Percentiles rank a stretch among this genome's conserved stretches.
Evolutionary conservation across 2,797 vertebrate species (phyloP).

Genomic region (Glossophaga mutica): DNA sequence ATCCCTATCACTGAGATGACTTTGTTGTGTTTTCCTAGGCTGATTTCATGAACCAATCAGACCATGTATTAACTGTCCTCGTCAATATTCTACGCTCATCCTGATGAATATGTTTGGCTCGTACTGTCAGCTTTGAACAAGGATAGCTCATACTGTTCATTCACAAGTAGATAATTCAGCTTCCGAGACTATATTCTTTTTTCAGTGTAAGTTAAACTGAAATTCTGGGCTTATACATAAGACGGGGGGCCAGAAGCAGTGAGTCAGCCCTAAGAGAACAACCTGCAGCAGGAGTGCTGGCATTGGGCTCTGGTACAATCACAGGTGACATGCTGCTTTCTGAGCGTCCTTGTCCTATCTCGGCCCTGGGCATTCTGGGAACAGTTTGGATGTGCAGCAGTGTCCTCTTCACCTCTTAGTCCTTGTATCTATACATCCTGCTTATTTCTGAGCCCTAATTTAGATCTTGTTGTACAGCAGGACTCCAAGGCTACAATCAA

Average conservation of each 20-base stretch:
- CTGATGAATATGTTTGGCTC: background rate
- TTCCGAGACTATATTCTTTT: background rate
- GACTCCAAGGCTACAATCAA: background rate
- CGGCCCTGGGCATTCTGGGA: background rate
- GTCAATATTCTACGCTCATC: background rate
- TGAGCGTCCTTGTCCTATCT: background rate
- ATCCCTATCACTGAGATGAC: background rate
- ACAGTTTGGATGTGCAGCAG: background rate
- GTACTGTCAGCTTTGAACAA: background rate
- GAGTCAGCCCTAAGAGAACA: background rate
- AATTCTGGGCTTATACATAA: background rate
- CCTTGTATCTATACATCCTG: background rate
- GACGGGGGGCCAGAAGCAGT: background rate
- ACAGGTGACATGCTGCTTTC: rapidly evolving
- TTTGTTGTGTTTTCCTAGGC: background rate
- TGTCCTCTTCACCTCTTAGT: background rate
- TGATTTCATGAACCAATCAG: background rate
- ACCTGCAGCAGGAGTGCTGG: rapidly evolving
- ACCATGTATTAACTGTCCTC: background rate
- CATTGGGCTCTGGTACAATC: rapidly evolving
- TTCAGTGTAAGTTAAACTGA: background rate
- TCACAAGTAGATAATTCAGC: background rate
- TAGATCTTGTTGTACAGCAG: background rate
- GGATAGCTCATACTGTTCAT: background rate
- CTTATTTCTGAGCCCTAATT: background rate